Evolutionary conservation across 1,140 invertebrate species (phyloP).

Genomic region (Pararge aegeria): DNA sequence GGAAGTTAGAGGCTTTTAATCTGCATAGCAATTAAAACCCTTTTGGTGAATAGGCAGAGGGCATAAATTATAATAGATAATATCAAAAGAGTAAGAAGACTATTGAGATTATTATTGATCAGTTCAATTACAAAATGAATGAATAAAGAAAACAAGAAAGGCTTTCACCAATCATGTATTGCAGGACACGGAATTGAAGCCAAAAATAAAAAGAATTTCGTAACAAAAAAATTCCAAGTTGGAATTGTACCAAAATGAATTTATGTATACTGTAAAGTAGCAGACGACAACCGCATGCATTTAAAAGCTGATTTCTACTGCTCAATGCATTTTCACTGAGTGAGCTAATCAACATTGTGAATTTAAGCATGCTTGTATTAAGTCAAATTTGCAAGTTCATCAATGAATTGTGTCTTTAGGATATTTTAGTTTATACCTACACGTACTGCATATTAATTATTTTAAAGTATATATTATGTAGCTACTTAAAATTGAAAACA

Average conservation of each 20-base stretch:
- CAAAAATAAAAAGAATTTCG: slow-evolving; percentile 21
- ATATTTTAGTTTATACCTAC: background rate
- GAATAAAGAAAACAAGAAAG: too few species aligned
- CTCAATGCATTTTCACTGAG: slow-evolving; percentile 71
- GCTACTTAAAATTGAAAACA: too few species aligned
- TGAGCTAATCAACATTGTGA: slow-evolving; percentile 39
- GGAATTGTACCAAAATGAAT: slow-evolving; percentile 49
- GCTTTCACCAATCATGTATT: background rate
- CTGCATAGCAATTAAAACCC: too few species aligned
- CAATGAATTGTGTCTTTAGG: slow-evolving; percentile 9
- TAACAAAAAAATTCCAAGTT: slow-evolving; percentile 30
- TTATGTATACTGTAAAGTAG: slow-evolving; percentile 39
- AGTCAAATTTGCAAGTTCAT: slow-evolving; percentile 14
- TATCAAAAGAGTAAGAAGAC: too few species aligned
- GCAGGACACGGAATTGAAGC: background rate
- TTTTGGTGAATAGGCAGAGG: too few species aligned
- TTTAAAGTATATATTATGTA: too few species aligned
- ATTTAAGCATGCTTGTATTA: slow-evolving; percentile 32
- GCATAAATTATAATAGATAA: too few species aligned
- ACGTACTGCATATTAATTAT: too few species aligned
- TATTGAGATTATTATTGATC: too few species aligned
- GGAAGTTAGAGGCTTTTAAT: too few species aligned
- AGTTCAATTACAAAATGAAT: too few species aligned
- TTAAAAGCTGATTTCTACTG: slow-evolving; percentile 71
- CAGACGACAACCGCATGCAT: slow-evolving; percentile 51